phyloP scores from a whole-genome alignment of 2,113 vertebrate species.

The Podilymbus podiceps region DNA sequence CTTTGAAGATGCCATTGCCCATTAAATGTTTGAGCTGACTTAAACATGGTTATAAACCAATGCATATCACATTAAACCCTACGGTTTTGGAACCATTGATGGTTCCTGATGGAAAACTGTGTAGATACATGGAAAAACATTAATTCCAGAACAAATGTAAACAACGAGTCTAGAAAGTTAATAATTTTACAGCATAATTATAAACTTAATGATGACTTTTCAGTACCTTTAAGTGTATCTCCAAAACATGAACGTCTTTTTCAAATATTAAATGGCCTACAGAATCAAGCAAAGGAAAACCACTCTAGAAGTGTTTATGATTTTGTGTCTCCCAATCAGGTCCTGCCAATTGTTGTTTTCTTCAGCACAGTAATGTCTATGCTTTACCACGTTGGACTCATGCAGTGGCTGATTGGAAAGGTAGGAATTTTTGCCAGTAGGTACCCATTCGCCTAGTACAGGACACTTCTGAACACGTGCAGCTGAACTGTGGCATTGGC shows the following conservation, averaged over 20 bases:
- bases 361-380: slow-evolving; percentile 85
- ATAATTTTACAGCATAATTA: neutral
- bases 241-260: neutral
- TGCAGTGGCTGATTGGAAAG: slow-evolving; percentile 88
- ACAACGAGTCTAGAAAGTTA: neutral
- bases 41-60: neutral
- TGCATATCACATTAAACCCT: neutral
- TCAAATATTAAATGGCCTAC: neutral
- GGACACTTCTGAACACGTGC: neutral
- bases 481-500: neutral
- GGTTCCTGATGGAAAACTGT: neutral
- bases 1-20: neutral
- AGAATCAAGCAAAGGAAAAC: neutral
- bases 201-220: neutral
- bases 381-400: slow-evolving; percentile 82
- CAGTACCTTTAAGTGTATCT: neutral
- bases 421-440: slow-evolving; percentile 53
- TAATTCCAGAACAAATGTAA: neutral
- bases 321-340: slow-evolving; percentile 65
- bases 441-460: neutral
- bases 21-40: neutral
- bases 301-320: neutral
- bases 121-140: neutral
- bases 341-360: slow-evolving; percentile 86
- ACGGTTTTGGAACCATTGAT: neutral